These are phyloP conservation scores for Festucalex cinctus DNA, from an alignment of 2,113 vertebrate genomes.

Conservation along the genomic window DNA sequence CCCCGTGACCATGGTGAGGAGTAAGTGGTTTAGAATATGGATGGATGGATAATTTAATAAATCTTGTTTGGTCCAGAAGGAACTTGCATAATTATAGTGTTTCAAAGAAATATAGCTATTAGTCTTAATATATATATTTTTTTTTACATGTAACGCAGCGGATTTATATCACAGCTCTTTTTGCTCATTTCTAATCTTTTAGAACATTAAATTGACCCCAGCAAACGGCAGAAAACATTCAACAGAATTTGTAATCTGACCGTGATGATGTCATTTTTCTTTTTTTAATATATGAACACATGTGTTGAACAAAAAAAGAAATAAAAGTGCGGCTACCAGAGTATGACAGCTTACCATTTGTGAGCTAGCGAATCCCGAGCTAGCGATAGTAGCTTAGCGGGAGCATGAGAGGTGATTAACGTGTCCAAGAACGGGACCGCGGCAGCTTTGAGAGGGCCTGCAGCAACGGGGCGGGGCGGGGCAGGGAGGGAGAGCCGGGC, in stretches of 20 bases:
- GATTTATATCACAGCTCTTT: too few relatives aligned
- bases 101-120: too few relatives aligned
- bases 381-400: slow-evolving; percentile 16
- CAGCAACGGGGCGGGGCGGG: slow-evolving; percentile 32
- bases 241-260: not conserved
- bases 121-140: too few relatives aligned
- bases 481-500: not conserved
- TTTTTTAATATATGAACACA: not conserved
- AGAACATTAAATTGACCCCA: too few relatives aligned
- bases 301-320: not conserved
- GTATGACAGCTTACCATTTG: not conserved
- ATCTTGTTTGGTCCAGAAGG: too few relatives aligned
- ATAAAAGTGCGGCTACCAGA: not conserved
- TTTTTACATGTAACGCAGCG: too few relatives aligned
- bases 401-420: slow-evolving; percentile 60
- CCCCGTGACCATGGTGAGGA: too few relatives aligned
- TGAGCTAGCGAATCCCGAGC: not conserved
- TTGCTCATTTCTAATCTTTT: too few relatives aligned
- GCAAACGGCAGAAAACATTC: too few relatives aligned
- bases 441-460: slow-evolving; percentile 45
- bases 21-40: too few relatives aligned
- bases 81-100: too few relatives aligned
- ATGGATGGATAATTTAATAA: too few relatives aligned
- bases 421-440: slow-evolving; percentile 42
- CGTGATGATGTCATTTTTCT: not conserved